Base-by-base conservation (phyloP, 2,888 invertebrate species). In the Cerastis leucographa region DNA sequence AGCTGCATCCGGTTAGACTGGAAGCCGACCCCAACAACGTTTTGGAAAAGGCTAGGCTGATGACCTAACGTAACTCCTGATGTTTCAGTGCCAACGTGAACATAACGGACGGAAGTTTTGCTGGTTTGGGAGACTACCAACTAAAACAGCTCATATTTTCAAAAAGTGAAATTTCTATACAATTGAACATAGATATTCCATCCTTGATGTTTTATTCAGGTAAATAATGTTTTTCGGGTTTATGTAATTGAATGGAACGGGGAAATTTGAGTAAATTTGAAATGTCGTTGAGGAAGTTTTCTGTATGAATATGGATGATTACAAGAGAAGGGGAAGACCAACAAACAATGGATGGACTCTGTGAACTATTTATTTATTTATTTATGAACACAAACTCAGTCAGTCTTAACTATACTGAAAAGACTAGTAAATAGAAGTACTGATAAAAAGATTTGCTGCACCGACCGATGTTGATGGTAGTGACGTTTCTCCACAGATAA, bases 11-110 rank as follows among this genome's bases (percentile, higher is more conserved):
- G n/a, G n/a, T n/a, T n/a, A n/a, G n/a, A n/a, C n/a, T n/a, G n/a
- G n/a, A n/a, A n/a, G n/a, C n/a, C n/a, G n/a, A n/a, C n/a, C n/a
- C n/a, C n/a, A n/a, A n/a, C n/a, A n/a, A n/a, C n/a, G n/a, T n/a
- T n/a, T n/a, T n/a, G n/a, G n/a, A n/a, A n/a, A n/a, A n/a, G n/a
- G n/a, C n/a, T n/a, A n/a, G n/a, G n/a, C n/a, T n/a, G n/a, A n/a
- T n/a, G n/a, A n/a, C 19, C 11, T 40, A 22, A 25, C 49, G 35
- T 68, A 42, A 42, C 9, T 14, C 9, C 14, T 76, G 0, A n/a
- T 68, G n/a, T 87, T 87, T 73, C 76, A 88, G 88, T 14, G 79
- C 71, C 11, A 71, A 51, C 35, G 1, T 83, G 7, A 87, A 83
- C 61, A 62, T 84, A 11, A 78, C 79, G 0, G 69, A 78, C 11